A percentile compares a stretch with the other conserved stretches of the same genome.
Evolutionary conservation across 2,113 vertebrate species (phyloP).

Genomic region (Pomatorhinus ruficollis): DNA sequence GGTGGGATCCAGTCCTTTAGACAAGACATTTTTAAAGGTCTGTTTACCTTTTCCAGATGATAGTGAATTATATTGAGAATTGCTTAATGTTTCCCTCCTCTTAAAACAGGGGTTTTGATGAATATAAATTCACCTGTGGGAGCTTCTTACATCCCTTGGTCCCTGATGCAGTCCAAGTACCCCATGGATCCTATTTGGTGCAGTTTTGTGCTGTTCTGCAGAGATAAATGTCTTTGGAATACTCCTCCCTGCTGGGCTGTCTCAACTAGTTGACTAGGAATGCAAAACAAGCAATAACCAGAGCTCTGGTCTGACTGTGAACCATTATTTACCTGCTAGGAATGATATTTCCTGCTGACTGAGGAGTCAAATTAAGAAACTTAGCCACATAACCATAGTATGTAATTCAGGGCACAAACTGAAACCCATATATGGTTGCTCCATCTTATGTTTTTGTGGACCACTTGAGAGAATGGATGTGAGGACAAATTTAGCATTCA

Average conservation of each 20-base stretch:
- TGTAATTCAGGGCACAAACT: not conserved
- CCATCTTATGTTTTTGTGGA: not conserved
- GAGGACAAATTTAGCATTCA: not conserved
- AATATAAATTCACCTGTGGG: not conserved
- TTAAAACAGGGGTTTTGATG: not conserved
- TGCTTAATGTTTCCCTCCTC: not conserved
- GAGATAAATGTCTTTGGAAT: not conserved
- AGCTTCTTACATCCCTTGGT: not conserved
- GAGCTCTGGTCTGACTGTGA: not conserved
- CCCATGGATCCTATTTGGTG: not conserved
- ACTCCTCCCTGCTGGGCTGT: conserved; percentile 27
- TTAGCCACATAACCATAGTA: not conserved
- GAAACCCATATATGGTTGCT: not conserved
- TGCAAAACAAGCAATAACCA: conserved; percentile 43
- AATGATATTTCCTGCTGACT: conserved; percentile 35
- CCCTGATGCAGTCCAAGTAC: fast-evolving
- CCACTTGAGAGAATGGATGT: not conserved
- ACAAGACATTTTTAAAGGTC: conserved; percentile 1
- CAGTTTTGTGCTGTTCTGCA: not conserved
- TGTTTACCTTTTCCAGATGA: conserved; percentile 1
- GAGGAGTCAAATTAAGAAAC: not conserved
- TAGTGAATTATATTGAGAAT: not conserved
- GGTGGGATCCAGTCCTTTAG: not conserved
- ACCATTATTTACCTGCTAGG: conserved; percentile 59
- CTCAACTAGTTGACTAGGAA: conserved; percentile 42